phyloP scores from a whole-genome alignment of 2,797 vertebrate genomes.

The Eleutherodactylus coqui region DNA sequence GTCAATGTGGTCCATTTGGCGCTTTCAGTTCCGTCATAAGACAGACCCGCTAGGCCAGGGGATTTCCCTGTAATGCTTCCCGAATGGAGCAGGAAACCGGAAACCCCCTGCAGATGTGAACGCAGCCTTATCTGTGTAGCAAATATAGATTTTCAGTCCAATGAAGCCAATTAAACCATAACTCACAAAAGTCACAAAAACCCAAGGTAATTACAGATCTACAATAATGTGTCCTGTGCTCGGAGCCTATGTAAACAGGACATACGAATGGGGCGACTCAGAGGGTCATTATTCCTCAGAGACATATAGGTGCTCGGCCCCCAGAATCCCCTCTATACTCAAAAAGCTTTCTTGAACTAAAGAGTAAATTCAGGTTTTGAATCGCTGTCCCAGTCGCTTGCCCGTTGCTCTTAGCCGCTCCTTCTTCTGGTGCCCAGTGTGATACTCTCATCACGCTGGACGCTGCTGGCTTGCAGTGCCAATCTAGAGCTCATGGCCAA shows the following conservation, averaged over 20 bases:
- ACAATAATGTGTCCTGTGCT: slow-evolving; percentile 49
- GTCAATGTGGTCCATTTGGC: too few relatives aligned
- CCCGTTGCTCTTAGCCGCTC: too few relatives aligned
- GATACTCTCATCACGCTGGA: too few relatives aligned
- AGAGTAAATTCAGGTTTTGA: not conserved
- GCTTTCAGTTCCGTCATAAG: too few relatives aligned
- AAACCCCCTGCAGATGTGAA: too few relatives aligned
- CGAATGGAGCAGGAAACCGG: too few relatives aligned
- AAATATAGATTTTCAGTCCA: not conserved
- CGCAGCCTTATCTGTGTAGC: not conserved
- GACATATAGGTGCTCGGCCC: slow-evolving; percentile 29
- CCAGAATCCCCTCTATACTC: not conserved
- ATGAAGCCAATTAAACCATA: not conserved
- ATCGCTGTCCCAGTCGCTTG: too few relatives aligned
- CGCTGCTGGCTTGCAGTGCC: too few relatives aligned
- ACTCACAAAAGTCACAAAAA: slow-evolving; percentile 18
- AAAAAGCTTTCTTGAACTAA: not conserved
- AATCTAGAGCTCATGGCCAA: too few relatives aligned
- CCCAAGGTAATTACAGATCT: slow-evolving; percentile 22
- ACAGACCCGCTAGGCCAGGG: too few relatives aligned
- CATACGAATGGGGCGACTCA: slow-evolving; percentile 42
- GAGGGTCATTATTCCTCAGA: slow-evolving; percentile 38
- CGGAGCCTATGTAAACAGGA: slow-evolving; percentile 51
- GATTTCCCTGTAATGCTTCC: too few relatives aligned
- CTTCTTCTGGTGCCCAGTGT: too few relatives aligned